Evolutionary conservation across 2,113 vertebrate genomes (phyloP).

Genomic region (Elanus axillaris): DNA sequence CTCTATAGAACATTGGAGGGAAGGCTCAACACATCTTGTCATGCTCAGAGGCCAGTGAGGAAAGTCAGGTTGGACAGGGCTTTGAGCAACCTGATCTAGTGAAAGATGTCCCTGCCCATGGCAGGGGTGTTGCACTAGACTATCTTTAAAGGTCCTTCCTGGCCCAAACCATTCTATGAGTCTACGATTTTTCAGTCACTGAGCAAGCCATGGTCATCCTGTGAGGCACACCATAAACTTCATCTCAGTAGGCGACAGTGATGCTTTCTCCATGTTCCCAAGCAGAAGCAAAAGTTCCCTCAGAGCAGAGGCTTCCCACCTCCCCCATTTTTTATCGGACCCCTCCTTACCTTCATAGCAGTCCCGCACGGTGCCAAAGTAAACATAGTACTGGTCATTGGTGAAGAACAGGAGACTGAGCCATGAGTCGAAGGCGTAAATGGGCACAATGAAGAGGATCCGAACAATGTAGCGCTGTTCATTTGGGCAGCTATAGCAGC

Average conservation of each 20-base stretch:
- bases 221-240: background rate
- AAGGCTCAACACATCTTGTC: background rate
- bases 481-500: constrained; percentile 92
- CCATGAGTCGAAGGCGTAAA: constrained; percentile 96
- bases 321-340: background rate
- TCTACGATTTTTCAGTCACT: background rate
- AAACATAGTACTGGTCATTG: constrained; percentile 97
- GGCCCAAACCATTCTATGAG: background rate
- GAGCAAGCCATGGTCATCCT: background rate
- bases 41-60: background rate
- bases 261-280: background rate
- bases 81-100: background rate
- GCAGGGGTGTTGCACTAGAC: background rate
- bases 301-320: background rate
- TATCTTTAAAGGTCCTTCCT: background rate
- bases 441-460: constrained; percentile 97
- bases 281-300: background rate
- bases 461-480: constrained; percentile 95
- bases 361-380: constrained; percentile 92
- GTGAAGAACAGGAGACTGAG: constrained; percentile 98
- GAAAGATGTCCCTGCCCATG: background rate
- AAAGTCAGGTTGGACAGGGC: background rate
- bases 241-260: background rate
- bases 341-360: constrained; percentile 91
- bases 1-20: background rate